Evolutionary conservation across 2,888 invertebrate genomes (phyloP).

Genomic region (Colletes collaris): DNA sequence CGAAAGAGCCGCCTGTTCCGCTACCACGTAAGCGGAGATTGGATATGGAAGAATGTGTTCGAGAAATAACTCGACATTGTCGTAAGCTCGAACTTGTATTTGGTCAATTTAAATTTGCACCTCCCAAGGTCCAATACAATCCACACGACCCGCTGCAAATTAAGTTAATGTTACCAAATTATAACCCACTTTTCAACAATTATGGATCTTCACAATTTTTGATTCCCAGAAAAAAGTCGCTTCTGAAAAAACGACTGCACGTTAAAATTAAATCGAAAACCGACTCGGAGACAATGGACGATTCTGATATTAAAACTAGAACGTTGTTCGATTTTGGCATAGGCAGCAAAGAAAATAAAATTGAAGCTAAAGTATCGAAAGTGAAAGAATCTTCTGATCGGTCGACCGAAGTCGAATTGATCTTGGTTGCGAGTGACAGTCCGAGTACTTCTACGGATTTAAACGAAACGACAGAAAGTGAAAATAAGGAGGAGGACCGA

Average conservation of each 20-base stretch:
- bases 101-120: constrained; percentile 79
- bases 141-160: constrained; percentile 79
- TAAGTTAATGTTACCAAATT: constrained; percentile 77
- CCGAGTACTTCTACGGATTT: not conserved
- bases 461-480: not conserved
- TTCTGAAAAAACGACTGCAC: constrained; percentile 55
- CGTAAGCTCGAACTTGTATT: constrained; percentile 77
- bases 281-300: constrained; percentile 40
- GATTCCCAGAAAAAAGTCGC: constrained; percentile 30
- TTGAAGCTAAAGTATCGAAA: constrained; percentile 3
- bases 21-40: constrained; percentile 77
- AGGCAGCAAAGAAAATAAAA: constrained; percentile 14
- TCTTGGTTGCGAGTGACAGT: not conserved
- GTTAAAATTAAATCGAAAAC: constrained; percentile 52
- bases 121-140: constrained; percentile 77
- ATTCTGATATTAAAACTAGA: constrained; percentile 32
- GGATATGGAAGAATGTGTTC: constrained; percentile 79
- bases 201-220: constrained; percentile 24
- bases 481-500: not conserved
- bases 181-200: constrained; percentile 73
- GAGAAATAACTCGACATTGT: constrained; percentile 79
- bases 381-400: constrained; percentile 16
- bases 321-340: not conserved
- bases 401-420: not conserved
- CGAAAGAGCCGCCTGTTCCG: constrained; percentile 84